Base-by-base conservation (phyloP, 2,888 invertebrate species). In the Tachina lurida region DNA sequence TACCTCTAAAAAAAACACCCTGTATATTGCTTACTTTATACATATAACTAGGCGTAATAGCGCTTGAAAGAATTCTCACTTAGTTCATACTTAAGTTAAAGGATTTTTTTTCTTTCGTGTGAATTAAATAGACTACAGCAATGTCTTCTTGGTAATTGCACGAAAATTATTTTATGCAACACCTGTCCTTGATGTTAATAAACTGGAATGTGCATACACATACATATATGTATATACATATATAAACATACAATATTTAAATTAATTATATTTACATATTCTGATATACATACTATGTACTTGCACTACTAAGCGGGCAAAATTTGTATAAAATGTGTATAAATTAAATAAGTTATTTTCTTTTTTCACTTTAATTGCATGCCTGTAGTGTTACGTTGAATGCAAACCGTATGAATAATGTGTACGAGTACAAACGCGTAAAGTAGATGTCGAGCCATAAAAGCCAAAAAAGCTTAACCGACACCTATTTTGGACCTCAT, bases 301-400 rank as follows among this genome's bases (percentile, higher is more conserved):
- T 8, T 19, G 9, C 43, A 47, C 8, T 9, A 13, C 13, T 39
- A 63, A 19, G 19, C 43, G 15, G 15, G 68, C 41, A 47, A 62
- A 47, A 22, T 71, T n/a, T 60, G 1, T 49, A 10, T 19, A 70
- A 70, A 19, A 56, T 70, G 22, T 71, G 19, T 43, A 47, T 13
- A 60, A 45, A 31, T 47, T n/a, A 60, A 41, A 19, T 67, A 58
- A 56, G 15, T 62, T 45, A 58, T 78, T 43, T 68, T 68, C 22
- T 54, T 65, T 15, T n/a, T 39, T 9, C 39, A 45, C 31, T 65
- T 75, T 43, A 56, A 79, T 71, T 73, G 71, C 54, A 79, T 56
- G 56, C 65, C 65, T 54, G 47, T 49, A 19, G 67, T 45, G 52
- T 70, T 70, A 47, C 22, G 39, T 45, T 54, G 65, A 80, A 73